Evolutionary conservation across 1,140 invertebrate genomes (phyloP).

Genomic region (Pteromalus puparum): DNA sequence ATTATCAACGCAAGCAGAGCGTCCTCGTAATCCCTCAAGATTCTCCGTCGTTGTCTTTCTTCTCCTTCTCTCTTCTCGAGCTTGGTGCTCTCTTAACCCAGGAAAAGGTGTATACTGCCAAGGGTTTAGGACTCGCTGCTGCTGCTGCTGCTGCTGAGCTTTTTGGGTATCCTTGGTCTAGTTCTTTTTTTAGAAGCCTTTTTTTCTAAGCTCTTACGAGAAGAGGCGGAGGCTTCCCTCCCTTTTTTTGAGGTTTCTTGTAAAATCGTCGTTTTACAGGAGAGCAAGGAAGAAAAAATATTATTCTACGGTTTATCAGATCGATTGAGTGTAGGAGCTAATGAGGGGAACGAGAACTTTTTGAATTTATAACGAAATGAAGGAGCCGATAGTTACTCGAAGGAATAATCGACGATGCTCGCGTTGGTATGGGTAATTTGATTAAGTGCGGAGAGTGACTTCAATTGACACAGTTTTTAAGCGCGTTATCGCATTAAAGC

Average conservation of each 20-base stretch:
- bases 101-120: neutral
- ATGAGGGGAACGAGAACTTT: neutral
- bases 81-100: neutral
- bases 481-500: slow-evolving; percentile 1
- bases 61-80: neutral
- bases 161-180: neutral
- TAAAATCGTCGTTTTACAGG: neutral
- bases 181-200: neutral
- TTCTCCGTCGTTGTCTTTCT: slow-evolving; percentile 18
- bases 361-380: neutral
- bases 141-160: neutral
- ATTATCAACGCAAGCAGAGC: slow-evolving; percentile 47
- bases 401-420: slow-evolving; percentile 8
- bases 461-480: slow-evolving; percentile 18
- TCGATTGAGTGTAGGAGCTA: neutral
- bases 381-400: neutral
- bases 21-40: slow-evolving; percentile 52
- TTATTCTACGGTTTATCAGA: neutral
- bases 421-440: neutral
- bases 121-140: neutral
- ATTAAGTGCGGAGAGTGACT: neutral
- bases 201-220: neutral
- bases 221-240: neutral
- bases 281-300: too few relatives aligned
- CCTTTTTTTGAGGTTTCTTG: neutral